Evolutionary conservation across 2,888 invertebrate genomes (phyloP), one percentile per base, ranked within the genome.

Genomic region (Proisotoma minuta): DNA sequence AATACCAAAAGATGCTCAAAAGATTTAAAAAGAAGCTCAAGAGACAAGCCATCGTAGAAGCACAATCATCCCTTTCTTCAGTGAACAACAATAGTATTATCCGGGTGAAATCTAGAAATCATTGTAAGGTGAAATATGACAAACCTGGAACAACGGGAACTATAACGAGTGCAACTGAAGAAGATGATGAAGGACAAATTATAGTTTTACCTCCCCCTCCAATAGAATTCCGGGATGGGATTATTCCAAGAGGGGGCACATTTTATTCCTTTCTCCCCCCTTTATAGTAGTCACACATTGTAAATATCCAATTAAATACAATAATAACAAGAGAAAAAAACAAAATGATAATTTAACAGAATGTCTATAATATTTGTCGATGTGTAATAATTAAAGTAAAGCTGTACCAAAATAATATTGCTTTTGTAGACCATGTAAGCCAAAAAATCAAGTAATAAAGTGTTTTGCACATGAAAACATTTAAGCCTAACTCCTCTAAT

Each of bases 171-270:
- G 15, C 43, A 20, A n/a, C 43, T 12, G 43, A n/a, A n/a, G 43
- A 43, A 18, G 43, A 43, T 43, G 43, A 5, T 20, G 43, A 43
- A 5, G 43, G 39, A 23, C 53, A 54, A 29, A 39, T 47, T 5
- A 29, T 40, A 22, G 57, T 57, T 10, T 18, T 47, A 5, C 57
- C 57, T 15, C 57, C 49, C 48, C 57, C 57, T 3, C 57, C 57
- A 8, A 12, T 24, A 20, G n/a, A 49, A 47, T 57, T 57, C 49
- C 40, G 56, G 20, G 56, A 56, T 43, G 43, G 22, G n/a, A 40
- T 43, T 43, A 43, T 43, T 43, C 43, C 43, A n/a, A 43, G 43
- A n/a, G 18, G 43, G 15, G 43, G 43, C 15, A 12, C 43, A 4
- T 12, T 43, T 43, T 43, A 43, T 43, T 43, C 43, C 18, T 12